These are phyloP conservation scores for Eupithecia subfuscata DNA, from an alignment of 2,888 invertebrate genomes.

Conservation along the genomic window DNA sequence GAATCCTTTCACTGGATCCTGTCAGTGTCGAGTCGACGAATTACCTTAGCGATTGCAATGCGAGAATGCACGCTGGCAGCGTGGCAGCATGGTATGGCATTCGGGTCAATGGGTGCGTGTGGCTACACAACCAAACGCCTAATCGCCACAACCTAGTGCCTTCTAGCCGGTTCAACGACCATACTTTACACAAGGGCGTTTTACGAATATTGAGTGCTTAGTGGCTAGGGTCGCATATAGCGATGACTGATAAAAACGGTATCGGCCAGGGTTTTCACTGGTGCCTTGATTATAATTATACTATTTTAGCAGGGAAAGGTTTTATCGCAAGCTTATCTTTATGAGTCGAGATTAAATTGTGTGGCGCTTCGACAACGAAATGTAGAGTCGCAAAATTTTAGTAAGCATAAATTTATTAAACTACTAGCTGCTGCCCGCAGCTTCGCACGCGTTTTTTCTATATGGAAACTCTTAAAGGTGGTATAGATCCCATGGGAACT, in stretches of 20 bases:
- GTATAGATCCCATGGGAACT: too few relatives aligned
- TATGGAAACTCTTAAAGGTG: too few relatives aligned
- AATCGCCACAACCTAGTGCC: constrained; percentile 24
- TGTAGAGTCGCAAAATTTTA: background rate
- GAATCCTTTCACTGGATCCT: background rate
- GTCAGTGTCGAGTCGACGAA: constrained; percentile 25
- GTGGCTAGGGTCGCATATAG: background rate
- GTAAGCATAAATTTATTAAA: background rate
- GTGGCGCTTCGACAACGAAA: background rate
- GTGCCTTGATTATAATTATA: background rate
- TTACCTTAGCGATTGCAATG: constrained; percentile 55
- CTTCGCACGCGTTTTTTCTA: too few relatives aligned
- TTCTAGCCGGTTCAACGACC: constrained; percentile 54
- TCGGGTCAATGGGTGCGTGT: constrained; percentile 68
- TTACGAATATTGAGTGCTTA: background rate
- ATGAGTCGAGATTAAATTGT: background rate
- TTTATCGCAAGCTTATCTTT: background rate
- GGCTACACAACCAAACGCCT: constrained; percentile 28
- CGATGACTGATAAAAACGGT: constrained; percentile 2
- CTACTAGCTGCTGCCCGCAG: too few relatives aligned
- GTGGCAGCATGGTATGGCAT: constrained; percentile 46
- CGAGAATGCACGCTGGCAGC: constrained; percentile 65
- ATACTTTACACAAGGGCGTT: constrained; percentile 49
- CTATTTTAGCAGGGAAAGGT: background rate
- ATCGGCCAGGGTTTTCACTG: background rate